phyloP scores from a whole-genome alignment of 2,113 vertebrate species.

The Clinocottus analis region DNA sequence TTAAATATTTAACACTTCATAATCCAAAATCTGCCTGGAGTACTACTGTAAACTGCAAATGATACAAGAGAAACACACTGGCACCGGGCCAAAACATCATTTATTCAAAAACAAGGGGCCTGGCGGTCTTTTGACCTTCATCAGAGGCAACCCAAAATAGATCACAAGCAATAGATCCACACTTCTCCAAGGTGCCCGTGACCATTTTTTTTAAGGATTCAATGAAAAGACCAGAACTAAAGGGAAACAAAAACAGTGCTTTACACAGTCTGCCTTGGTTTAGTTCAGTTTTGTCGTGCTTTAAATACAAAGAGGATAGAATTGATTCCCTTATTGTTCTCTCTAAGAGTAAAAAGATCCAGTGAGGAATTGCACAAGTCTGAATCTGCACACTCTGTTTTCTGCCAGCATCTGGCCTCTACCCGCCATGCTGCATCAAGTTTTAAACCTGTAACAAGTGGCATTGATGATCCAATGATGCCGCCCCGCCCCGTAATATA shows the following conservation, averaged over 20 bases:
- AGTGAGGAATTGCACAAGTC: not conserved
- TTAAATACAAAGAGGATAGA: not conserved
- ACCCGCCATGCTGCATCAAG: not conserved
- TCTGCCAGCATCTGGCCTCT: not conserved
- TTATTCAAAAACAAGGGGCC: not conserved
- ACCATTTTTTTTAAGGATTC: not conserved
- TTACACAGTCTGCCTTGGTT: not conserved
- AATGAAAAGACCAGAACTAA: not conserved
- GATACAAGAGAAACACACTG: not conserved
- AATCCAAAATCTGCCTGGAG: not conserved
- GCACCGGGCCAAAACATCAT: not conserved
- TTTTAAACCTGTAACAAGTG: not conserved
- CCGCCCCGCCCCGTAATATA: not conserved
- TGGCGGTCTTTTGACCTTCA: slow-evolving; percentile 9
- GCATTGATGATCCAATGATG: not conserved
- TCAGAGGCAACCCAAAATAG: not conserved
- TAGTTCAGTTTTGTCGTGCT: not conserved
- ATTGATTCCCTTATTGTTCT: not conserved
- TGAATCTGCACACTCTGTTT: not conserved
- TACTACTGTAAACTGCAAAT: not conserved
- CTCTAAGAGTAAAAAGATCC: not conserved
- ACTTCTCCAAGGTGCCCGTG: not conserved
- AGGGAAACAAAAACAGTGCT: not conserved
- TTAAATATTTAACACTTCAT: not conserved
- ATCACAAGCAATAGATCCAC: not conserved